Evolutionary conservation across 2,888 invertebrate species (phyloP).

Genomic region (Desoria tigrina): DNA sequence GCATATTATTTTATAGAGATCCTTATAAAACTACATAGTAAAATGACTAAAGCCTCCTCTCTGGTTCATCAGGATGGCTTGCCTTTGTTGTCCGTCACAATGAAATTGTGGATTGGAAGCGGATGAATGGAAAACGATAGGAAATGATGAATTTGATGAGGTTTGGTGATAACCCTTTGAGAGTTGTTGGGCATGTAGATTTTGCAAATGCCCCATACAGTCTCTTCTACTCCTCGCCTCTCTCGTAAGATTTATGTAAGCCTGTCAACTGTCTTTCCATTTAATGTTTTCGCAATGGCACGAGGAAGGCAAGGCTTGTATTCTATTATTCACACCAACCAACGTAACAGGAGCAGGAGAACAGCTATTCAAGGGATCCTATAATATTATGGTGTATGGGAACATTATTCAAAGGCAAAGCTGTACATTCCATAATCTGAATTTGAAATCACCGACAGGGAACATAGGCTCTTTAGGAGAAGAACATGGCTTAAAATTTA

Average conservation of each 20-base stretch:
- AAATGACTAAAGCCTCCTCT: too few relatives aligned
- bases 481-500: too few relatives aligned
- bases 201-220: not conserved
- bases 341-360: too few relatives aligned
- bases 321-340: conserved; percentile 5
- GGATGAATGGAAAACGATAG: conserved; percentile 10
- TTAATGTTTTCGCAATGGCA: conserved; percentile 2
- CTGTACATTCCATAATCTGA: conserved; percentile 15
- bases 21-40: too few relatives aligned
- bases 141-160: conserved; percentile 27
- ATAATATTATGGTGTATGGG: too few relatives aligned
- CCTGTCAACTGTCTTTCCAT: conserved; percentile 24
- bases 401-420: conserved; percentile 3
- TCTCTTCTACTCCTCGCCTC: conserved; percentile 21
- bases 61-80: too few relatives aligned
- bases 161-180: conserved; percentile 21
- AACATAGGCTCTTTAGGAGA: too few relatives aligned
- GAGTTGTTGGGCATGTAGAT: conserved; percentile 1
- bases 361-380: not conserved
- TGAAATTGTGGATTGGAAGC: not conserved
- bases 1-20: too few relatives aligned
- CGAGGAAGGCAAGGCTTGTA: not conserved
- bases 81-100: not conserved
- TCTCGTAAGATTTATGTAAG: conserved; percentile 39
- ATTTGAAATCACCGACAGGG: conserved; percentile 11